These are phyloP conservation scores for Delichon dasypus DNA, from an alignment of 2,797 vertebrate genomes.

Conservation along the genomic window DNA sequence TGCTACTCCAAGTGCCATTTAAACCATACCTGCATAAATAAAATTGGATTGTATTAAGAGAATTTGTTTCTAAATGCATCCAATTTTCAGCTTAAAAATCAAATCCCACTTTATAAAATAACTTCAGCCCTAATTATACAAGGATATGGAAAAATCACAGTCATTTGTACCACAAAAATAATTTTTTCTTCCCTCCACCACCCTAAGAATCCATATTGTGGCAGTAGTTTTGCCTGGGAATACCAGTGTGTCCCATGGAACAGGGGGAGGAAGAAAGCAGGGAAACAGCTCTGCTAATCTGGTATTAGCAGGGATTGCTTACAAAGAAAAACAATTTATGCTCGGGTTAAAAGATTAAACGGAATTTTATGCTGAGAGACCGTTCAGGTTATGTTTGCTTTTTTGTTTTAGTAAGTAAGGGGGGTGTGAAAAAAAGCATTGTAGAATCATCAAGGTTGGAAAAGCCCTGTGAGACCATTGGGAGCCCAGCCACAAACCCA, in stretches of 20 bases:
- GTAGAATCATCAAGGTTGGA: not conserved
- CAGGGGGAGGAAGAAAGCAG: not conserved
- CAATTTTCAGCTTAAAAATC: not conserved
- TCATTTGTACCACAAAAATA: not conserved
- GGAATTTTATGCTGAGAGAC: not conserved
- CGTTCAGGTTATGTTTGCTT: not conserved
- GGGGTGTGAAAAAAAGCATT: fast-evolving
- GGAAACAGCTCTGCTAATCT: not conserved
- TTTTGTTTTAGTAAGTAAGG: not conserved
- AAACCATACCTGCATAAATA: not conserved
- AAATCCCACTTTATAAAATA: not conserved
- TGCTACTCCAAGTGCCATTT: not conserved
- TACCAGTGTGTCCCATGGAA: not conserved
- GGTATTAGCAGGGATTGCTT: not conserved
- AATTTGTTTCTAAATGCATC: not conserved
- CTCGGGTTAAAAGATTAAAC: not conserved
- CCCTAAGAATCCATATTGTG: not conserved
- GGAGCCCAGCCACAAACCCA: not conserved
- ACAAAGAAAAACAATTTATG: not conserved
- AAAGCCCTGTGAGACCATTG: not conserved
- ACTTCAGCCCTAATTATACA: not conserved
- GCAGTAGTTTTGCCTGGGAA: not conserved
- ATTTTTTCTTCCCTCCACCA: not conserved
- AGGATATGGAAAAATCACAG: not conserved
- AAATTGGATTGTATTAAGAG: not conserved